Percentiles rank a stretch among this genome's conserved stretches.
Conservation (phyloP, 2,888 invertebrate genomes). For the Keiferia lycopersicella region DNA sequence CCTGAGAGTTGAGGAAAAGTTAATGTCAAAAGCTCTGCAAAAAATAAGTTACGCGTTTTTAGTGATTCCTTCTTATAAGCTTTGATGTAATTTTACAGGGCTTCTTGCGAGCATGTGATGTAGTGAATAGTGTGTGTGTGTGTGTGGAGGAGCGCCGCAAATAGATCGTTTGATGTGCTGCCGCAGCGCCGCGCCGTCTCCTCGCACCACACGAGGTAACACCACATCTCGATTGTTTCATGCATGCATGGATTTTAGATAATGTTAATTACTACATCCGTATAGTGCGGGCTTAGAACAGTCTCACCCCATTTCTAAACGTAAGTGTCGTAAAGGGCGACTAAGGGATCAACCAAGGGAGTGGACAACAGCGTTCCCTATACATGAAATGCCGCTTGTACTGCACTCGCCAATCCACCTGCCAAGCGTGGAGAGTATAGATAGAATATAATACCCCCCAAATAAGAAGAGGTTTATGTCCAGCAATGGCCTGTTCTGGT, state of each 20-base stretch:
- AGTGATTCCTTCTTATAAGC: background rate
- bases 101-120: background rate
- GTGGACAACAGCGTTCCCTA: too few species aligned
- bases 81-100: background rate
- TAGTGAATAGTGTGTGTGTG: background rate
- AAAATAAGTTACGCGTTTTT: background rate
- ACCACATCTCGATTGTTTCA: background rate
- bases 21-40: background rate
- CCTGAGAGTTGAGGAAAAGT: conserved; percentile 1
- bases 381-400: too few species aligned
- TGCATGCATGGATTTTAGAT: background rate
- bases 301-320: too few species aligned
- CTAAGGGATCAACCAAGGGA: too few species aligned
- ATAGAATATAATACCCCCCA: too few species aligned
- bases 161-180: conserved; percentile 32
- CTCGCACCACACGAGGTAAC: background rate
- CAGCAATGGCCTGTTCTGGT: too few species aligned
- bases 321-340: too few species aligned
- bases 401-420: too few species aligned
- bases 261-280: too few species aligned
- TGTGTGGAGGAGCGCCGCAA: conserved; percentile 1
- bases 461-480: too few species aligned
- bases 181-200: conserved; percentile 1
- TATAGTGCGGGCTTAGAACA: too few species aligned
- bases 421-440: too few species aligned